Evolutionary conservation across 2,888 invertebrate genomes (phyloP).

Genomic region (Mechanitis messenoides): DNA sequence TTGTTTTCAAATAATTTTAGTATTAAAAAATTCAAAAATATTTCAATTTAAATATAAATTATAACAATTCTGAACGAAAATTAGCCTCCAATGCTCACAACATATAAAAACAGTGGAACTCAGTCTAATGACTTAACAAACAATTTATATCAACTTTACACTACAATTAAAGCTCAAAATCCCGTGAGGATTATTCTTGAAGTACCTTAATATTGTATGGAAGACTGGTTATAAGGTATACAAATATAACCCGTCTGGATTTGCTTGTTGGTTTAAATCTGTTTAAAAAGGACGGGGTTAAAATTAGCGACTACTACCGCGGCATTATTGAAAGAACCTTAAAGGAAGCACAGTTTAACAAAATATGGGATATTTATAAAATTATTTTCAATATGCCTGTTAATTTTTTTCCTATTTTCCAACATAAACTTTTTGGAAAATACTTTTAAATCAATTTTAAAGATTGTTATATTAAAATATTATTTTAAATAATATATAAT

Average conservation of each 20-base stretch:
- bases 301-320: conserved; percentile 72
- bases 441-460: too few relatives aligned
- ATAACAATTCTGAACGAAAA: too few relatives aligned
- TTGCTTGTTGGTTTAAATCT: conserved; percentile 52
- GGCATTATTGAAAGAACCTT: conserved; percentile 51
- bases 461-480: too few relatives aligned
- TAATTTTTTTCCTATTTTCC: neutral
- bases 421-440: too few relatives aligned
- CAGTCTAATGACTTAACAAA: conserved; percentile 54
- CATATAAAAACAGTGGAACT: conserved; percentile 45
- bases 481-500: too few relatives aligned
- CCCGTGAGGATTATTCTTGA: conserved; percentile 19
- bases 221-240: conserved; percentile 7
- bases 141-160: conserved; percentile 46
- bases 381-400: neutral
- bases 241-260: conserved; percentile 39
- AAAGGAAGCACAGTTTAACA: conserved; percentile 25
- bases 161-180: conserved; percentile 35
- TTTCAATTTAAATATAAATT: too few relatives aligned
- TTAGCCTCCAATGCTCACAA: too few relatives aligned
- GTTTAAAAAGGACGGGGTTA: conserved; percentile 61
- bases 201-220: conserved; percentile 14
- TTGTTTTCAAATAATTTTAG: too few relatives aligned
- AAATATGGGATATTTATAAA: conserved; percentile 14
- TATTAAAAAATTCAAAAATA: too few relatives aligned